phyloP scores from a whole-genome alignment of 2,888 invertebrate genomes.

The Drosophila merina region DNA sequence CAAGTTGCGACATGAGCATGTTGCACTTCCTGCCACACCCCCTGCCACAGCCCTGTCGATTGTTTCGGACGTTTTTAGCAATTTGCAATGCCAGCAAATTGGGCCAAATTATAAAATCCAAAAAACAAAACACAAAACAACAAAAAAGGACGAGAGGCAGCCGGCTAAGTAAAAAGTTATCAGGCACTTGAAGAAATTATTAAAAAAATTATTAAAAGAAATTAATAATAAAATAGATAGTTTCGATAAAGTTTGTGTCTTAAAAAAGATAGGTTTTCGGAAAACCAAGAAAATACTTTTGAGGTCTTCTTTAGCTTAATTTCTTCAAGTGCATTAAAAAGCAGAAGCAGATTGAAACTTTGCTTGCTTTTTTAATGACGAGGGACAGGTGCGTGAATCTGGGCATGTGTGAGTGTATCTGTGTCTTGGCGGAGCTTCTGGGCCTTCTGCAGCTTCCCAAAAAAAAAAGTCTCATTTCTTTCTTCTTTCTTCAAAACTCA shows the following conservation, averaged over 20 bases:
- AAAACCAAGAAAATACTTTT: too few species aligned
- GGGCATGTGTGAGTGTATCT: neutral
- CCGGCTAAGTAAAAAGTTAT: constrained; percentile 29
- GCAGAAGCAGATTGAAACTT: constrained; percentile 34
- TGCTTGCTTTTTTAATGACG: constrained; percentile 33
- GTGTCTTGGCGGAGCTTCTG: constrained; percentile 18
- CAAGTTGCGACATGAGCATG: constrained; percentile 69
- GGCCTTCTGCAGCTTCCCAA: constrained; percentile 20
- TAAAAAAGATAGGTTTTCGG: neutral
- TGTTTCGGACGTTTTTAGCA: constrained; percentile 66
- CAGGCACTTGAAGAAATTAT: neutral
- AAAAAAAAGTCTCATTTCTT: constrained; percentile 1
- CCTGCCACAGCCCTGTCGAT: constrained; percentile 55
- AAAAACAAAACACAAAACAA: constrained; percentile 19
- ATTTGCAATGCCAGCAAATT: constrained; percentile 78
- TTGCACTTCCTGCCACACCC: constrained; percentile 69
- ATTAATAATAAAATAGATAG: too few species aligned
- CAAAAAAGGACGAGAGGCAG: constrained; percentile 1
- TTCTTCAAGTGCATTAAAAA: neutral
- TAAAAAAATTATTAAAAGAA: too few species aligned
- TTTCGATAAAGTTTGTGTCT: neutral
- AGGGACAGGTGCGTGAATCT: constrained; percentile 39
- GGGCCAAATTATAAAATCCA: constrained; percentile 75
- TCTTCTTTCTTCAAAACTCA: constrained; percentile 13
- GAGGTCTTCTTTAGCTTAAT: neutral